A percentile compares a stretch with the other conserved stretches of the same genome.
Evolutionary conservation across 1,140 invertebrate species (phyloP).

Genomic region (Eumaeus atala): DNA sequence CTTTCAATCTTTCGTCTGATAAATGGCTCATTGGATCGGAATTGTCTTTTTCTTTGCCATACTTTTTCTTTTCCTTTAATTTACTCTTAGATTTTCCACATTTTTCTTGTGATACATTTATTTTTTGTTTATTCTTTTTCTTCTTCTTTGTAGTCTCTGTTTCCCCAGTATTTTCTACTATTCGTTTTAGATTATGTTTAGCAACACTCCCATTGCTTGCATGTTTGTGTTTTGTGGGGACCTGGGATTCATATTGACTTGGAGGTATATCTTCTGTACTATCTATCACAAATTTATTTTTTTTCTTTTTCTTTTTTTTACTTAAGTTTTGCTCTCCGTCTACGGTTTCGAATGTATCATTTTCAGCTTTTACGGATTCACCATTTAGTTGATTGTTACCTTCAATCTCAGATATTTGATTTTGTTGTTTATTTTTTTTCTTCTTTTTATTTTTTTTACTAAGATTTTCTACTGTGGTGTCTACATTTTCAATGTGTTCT

Average conservation of each 20-base stretch:
- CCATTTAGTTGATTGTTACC: constrained; percentile 2
- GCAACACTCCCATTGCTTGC: too few relatives aligned
- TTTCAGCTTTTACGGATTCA: constrained; percentile 4
- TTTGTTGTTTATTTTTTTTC: constrained; percentile 6
- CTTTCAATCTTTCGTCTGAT: constrained; percentile 86
- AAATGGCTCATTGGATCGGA: constrained; percentile 66
- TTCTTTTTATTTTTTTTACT: constrained; percentile 14
- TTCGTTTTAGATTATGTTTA: constrained; percentile 25
- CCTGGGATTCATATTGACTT: constrained; percentile 4
- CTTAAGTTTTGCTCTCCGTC: neutral
- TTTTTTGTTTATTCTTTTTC: constrained; percentile 35
- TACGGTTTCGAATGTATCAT: constrained; percentile 1
- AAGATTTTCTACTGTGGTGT: neutral
- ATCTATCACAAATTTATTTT: neutral
- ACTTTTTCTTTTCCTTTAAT: constrained; percentile 18
- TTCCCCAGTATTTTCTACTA: constrained; percentile 21
- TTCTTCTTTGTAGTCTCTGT: constrained; percentile 30
- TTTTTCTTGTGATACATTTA: constrained; percentile 31
- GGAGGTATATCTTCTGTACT: neutral
- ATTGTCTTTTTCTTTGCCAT: constrained; percentile 18
- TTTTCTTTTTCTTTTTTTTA: constrained; percentile 19
- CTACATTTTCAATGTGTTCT: neutral
- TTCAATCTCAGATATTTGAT: neutral
- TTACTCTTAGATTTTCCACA: constrained; percentile 25
- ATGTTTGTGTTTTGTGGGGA: neutral